Base-by-base conservation (phyloP, 2,113 vertebrate species). In the Uria aalge region DNA sequence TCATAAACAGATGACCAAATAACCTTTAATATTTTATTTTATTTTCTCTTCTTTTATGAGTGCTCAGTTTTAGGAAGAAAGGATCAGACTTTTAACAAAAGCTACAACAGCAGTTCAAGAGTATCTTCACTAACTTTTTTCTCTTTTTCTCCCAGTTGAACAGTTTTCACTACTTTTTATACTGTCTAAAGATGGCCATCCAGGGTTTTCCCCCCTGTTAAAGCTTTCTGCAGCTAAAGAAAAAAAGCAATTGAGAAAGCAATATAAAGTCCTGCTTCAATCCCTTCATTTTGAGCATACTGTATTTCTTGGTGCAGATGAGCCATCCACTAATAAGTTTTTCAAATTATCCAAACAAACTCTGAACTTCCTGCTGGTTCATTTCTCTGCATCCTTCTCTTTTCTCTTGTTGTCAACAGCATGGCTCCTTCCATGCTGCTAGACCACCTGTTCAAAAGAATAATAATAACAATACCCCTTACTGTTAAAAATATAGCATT, bases 401-500 rank as follows among this genome's bases (percentile, higher is more conserved):
- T 92, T 78, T 94, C 92, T 97, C 86, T 90, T 95, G 87, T 90
- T 93, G 79, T 91, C 85, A 95, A 55, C 90, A 0, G 67, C 89
- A 91, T 94, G 95, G 86, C 66, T 96, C 84, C 92, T 94, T 81
- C 86, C 96, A 95, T 96, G 97, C 97, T 97, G 96, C 68, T 92
- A 97, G 90, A 95, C 95, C 96, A 97, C 96, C 97, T 97, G 97
- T 96, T 97, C 95, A 83, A 96, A 97, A 96, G 80, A 95, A 96
- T 96, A 97, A 97, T 90, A 95, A 95, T 92, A 97, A 90, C 89
- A 81, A 95, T 94, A 95, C 96, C 95, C 96, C 96, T 96, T 73
- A 90, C 95, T 97, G 96, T 85, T 97, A 95, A 97, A 97, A 97
- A 96, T 91, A 95, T 80, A 97, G 59, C 93, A 94, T 95, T 94